Conservation (phyloP, 2,113 vertebrate genomes). For the Mirza zaza region DNA sequence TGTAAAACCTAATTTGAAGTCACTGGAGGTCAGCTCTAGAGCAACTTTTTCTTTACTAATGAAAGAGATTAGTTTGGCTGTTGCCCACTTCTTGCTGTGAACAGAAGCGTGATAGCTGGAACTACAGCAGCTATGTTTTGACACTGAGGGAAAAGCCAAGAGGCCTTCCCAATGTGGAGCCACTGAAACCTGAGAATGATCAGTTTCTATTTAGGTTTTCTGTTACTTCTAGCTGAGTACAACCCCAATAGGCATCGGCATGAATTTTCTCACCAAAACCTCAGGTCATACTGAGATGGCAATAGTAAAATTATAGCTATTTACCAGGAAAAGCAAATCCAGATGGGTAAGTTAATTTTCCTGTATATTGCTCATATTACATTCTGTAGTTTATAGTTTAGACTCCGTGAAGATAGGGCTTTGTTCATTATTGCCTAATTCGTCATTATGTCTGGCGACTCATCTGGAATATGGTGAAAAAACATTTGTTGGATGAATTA, state of each 20-base stretch:
- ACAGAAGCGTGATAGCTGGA: not conserved
- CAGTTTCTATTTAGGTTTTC: not conserved
- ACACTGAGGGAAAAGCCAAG: not conserved
- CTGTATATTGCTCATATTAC: not conserved
- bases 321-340: not conserved
- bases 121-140: not conserved
- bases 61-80: not conserved
- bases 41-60: not conserved
- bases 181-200: too few species aligned
- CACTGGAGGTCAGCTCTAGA: not conserved
- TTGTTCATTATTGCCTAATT: not conserved
- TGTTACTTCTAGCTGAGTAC: not conserved
- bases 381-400: not conserved
- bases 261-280: not conserved
- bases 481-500: not conserved
- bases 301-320: not conserved
- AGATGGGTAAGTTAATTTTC: not conserved
- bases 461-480: not conserved
- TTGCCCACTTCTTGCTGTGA: not conserved
- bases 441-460: not conserved
- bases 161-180: too few species aligned
- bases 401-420: not conserved
- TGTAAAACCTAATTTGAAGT: not conserved
- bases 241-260: not conserved
- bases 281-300: not conserved